phyloP scores from a whole-genome alignment of 2,797 vertebrate genomes.

The Lagorchestes hirsutus region DNA sequence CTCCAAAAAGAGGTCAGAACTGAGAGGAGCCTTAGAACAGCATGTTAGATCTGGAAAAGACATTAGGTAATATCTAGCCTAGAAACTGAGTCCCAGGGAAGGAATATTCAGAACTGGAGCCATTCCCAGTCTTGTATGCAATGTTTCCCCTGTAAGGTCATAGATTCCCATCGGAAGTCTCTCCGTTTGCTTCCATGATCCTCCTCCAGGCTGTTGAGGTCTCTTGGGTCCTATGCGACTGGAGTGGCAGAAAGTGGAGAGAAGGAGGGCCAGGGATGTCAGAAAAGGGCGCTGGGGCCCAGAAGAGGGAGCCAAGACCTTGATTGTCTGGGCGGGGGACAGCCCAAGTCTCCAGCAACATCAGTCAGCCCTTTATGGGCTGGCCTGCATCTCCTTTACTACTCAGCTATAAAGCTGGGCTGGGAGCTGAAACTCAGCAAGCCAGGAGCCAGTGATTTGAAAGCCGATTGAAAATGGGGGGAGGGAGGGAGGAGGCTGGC shows the following conservation, averaged over 20 bases:
- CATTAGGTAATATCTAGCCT: neutral
- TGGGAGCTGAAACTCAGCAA: slow-evolving; percentile 57
- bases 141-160: neutral
- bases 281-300: neutral
- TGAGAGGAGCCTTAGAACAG: neutral
- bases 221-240: neutral
- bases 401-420: slow-evolving; percentile 67
- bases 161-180: neutral
- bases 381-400: slow-evolving; percentile 62
- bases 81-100: neutral
- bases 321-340: slow-evolving; percentile 23
- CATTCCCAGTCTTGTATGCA: neutral
- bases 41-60: neutral
- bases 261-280: neutral
- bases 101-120: neutral
- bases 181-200: neutral
- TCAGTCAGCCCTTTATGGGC: slow-evolving; percentile 61
- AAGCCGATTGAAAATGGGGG: neutral
- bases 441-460: slow-evolving; percentile 26
- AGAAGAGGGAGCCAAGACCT: slow-evolving; percentile 14
- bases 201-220: neutral
- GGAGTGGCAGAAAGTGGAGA: neutral
- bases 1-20: neutral
- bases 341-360: slow-evolving; percentile 48
- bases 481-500: no score